phyloP scores from a whole-genome alignment of 92 coral and sea anemone genomes.

The Hydrozoanthus gracilis region DNA sequence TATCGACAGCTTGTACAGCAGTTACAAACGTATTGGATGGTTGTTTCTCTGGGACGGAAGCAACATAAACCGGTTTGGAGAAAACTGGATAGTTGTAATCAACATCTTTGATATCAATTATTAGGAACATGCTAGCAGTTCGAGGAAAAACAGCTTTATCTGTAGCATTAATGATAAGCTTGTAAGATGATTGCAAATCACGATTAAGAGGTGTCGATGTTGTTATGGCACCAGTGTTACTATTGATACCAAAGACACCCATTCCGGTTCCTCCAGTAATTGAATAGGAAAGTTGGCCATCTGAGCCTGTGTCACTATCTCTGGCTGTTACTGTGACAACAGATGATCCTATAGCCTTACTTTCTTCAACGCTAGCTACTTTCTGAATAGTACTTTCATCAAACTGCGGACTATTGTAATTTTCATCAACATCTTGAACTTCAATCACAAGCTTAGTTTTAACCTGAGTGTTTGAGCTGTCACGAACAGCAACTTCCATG shows the following conservation, averaged over 20 bases:
- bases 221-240: conserved; percentile 58
- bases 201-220: conserved; percentile 62
- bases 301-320: conserved; percentile 76
- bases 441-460: conserved; percentile 53
- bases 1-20: conserved; percentile 60
- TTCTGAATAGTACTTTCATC: conserved; percentile 29
- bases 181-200: conserved; percentile 60
- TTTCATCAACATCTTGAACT: conserved; percentile 67
- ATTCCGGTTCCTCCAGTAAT: conserved; percentile 70
- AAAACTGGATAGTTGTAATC: conserved; percentile 78
- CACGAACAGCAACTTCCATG: conserved; percentile 56
- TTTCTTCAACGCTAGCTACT: conserved; percentile 45
- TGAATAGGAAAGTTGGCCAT: conserved; percentile 67
- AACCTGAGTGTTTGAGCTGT: conserved; percentile 47
- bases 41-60: conserved; percentile 57
- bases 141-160: conserved; percentile 75
- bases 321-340: conserved; percentile 82
- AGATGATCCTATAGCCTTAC: conserved; percentile 43
- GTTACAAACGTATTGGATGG: conserved; percentile 60
- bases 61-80: conserved; percentile 63
- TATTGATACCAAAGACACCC: conserved; percentile 66
- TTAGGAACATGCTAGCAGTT: conserved; percentile 67
- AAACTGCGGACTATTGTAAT: conserved; percentile 53
- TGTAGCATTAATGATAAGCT: conserved; percentile 69
- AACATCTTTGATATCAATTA: conserved; percentile 67